These are phyloP conservation scores for Rhinogobius similis DNA, from an alignment of 2,113 vertebrate species.

Conservation along the genomic window DNA sequence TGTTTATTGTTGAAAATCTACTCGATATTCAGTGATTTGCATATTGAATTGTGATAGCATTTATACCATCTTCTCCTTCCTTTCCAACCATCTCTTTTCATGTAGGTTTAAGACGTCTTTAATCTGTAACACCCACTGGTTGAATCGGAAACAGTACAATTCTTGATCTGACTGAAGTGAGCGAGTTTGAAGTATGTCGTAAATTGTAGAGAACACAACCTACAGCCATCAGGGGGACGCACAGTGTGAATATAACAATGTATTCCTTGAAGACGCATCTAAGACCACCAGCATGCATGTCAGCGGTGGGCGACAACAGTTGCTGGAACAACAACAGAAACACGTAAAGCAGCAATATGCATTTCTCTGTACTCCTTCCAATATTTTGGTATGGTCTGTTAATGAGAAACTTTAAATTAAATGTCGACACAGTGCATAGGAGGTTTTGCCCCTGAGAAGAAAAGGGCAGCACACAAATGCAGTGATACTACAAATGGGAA, in stretches of 20 bases:
- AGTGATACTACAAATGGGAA: not conserved
- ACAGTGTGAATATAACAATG: slow-evolving; percentile 1
- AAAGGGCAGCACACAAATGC: not conserved
- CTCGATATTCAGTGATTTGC: no score
- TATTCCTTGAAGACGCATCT: not conserved
- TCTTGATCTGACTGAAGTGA: not conserved
- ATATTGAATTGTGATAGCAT: no score
- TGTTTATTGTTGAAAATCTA: no score
- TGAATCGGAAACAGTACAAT: not conserved
- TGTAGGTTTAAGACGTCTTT: not conserved
- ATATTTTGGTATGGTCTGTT: not conserved
- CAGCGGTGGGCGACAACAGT: not conserved
- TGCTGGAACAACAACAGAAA: not conserved
- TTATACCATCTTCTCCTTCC: no score
- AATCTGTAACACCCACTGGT: not conserved
- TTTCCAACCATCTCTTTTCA: no score
- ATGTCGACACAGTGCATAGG: not conserved
- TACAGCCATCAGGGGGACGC: not conserved
- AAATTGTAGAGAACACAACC: not conserved
- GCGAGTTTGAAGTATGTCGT: not conserved
- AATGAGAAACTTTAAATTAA: not conserved
- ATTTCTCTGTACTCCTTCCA: not conserved
- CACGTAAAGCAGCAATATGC: not conserved
- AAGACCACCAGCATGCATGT: not conserved
- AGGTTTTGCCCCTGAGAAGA: not conserved